Evolutionary conservation across 2,113 vertebrate species (phyloP).

Genomic region (Clarias macrocephalus): DNA sequence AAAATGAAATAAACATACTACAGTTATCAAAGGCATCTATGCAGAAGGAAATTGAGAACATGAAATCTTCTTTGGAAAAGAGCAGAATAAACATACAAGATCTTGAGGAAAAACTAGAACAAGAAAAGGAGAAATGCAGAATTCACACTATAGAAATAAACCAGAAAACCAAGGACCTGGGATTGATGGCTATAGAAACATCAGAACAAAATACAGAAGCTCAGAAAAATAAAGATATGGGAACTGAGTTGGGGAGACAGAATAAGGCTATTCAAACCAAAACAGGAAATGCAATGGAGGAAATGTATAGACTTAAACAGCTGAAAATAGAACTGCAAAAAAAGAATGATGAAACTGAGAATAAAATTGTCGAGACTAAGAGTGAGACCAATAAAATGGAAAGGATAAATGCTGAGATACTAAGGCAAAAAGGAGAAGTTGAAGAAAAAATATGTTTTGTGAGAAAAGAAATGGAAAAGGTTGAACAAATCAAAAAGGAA

Average conservation of each 20-base stretch:
- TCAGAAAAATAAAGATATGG: constrained; percentile 26
- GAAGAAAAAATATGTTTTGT: constrained; percentile 45
- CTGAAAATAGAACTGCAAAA: constrained; percentile 45
- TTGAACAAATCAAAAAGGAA: constrained; percentile 48
- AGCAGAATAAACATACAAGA: background rate
- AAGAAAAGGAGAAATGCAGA: constrained; percentile 19
- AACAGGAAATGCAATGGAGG: constrained; percentile 13
- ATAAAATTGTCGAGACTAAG: constrained; percentile 21
- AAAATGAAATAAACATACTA: background rate
- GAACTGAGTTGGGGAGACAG: background rate
- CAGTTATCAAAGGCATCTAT: background rate
- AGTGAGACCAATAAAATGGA: constrained; percentile 31
- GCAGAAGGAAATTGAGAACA: constrained; percentile 3
- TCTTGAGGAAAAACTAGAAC: constrained; percentile 1
- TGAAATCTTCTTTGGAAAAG: background rate
- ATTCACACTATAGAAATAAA: constrained; percentile 7
- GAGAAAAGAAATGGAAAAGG: constrained; percentile 47
- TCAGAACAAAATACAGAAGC: background rate
- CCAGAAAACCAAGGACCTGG: background rate
- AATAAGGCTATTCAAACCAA: background rate
- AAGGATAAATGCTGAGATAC: constrained; percentile 32
- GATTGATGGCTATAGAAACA: background rate
- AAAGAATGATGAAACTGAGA: constrained; percentile 32
- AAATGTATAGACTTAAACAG: constrained; percentile 42
- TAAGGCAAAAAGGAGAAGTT: constrained; percentile 43